Base-by-base conservation (phyloP, 2,888 invertebrate genomes). In the Rhaphigaster nebulosa region DNA sequence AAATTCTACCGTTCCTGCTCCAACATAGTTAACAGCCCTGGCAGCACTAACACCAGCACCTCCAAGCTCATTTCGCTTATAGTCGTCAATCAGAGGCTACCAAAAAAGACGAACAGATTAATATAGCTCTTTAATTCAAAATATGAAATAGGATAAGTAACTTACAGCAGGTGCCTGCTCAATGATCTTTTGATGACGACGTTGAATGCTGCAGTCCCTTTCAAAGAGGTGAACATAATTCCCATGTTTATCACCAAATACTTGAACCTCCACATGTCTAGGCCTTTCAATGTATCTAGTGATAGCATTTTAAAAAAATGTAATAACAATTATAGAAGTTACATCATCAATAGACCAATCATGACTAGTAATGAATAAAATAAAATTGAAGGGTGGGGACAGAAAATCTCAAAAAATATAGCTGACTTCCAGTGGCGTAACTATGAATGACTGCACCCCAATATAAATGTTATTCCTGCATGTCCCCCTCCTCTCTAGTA, bases 171-270 rank as follows among this genome's bases (percentile, higher is more conserved):
- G 99, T 5, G 99, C 99, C 95, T 99, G 99, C 94, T 99, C 99
- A 91, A 99, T 98, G 91, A 99, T 97, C 94, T 99, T 99, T 94
- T 99, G 99, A 95, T 99, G 99, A 90, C 99, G 95, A 92, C 99
- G 95, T 94, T 99, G 99, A n/a, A 99, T 98, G n/a, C 98, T 98
- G 94, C 99, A 99, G 94, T 99, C 99, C 93, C 99, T 95, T 94
- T 99, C 99, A 94, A 97, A 99, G 90, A 99, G 94, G 94, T 99
- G 98, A 1, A 99, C 99, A 89, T 97, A 98, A 94, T 99, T 98
- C 1, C 97, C 98, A 93, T 98, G 96, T 93, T 95, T 95, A 93
- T 99, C 99, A 0, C 97, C 99, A 94, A 99, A 98, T n/a, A 98
- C 96, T 95, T 99, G 99, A 0, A 99, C 99, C 95, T 99, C 99